Conservation (phyloP, 2,888 invertebrate species). For the Leucophenga maculata region DNA sequence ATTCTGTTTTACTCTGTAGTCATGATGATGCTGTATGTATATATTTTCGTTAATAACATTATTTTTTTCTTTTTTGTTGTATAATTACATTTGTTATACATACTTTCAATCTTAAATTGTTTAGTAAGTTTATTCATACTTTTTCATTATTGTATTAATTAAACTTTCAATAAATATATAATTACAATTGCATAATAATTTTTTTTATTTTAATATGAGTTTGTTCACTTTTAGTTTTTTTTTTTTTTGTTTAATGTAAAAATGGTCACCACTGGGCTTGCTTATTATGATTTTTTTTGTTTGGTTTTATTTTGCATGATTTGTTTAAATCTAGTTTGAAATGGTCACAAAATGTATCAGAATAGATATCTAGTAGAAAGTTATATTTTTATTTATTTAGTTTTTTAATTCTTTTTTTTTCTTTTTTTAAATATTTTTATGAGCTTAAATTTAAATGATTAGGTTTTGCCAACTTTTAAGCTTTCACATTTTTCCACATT, state of each 20-base stretch:
- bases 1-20: constrained; percentile 32
- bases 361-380: constrained; percentile 2
- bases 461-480: constrained; percentile 2
- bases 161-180: constrained; percentile 35
- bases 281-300: constrained; percentile 17
- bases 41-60: constrained; percentile 30
- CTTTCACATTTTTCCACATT: constrained; percentile 34
- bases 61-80: neutral
- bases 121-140: constrained; percentile 39
- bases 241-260: constrained; percentile 38
- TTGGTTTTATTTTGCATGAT: constrained; percentile 32
- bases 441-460: constrained; percentile 21
- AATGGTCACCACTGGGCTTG: constrained; percentile 43
- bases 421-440: constrained; percentile 32
- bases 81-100: constrained; percentile 21
- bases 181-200: neutral
- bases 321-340: constrained; percentile 5
- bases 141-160: constrained; percentile 20
- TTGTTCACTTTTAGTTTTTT: constrained; percentile 28
- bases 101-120: constrained; percentile 35
- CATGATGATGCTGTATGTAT: constrained; percentile 44
- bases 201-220: neutral
- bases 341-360: too few species aligned
- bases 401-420: constrained; percentile 16
- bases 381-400: neutral